Evolutionary conservation across 2,888 invertebrate species (phyloP), one percentile per base, ranked within the genome.

Genomic region (Holacanthella duospinosa): DNA sequence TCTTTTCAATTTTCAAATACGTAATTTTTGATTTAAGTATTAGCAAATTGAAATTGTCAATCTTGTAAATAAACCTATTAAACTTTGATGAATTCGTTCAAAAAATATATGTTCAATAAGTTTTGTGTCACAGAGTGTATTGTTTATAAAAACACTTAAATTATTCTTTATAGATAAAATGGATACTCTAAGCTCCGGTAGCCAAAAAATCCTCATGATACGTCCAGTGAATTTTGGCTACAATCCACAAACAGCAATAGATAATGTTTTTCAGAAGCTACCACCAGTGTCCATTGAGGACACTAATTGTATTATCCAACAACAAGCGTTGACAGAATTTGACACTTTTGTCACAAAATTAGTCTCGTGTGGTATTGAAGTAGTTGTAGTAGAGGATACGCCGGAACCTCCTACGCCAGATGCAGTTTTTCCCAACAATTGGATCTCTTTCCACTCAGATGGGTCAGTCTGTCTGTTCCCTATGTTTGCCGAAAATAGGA

Each of bases 341-440:
- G 65, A 70, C 27, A 54, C 28, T 1, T 54, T 70, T 24, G 68
- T 66, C 1, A 25, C 60, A 1, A 57, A 62, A 24, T 48, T 71
- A 12, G 25, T 21, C 6, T 29, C 43, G 1, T 58, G 59, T 16
- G 67, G 67, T 24, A 62, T 71, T 2, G 26, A 59, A 9, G 63
- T 69, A 1, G 56, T 62, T 9, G 62, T 69, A 2, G 55, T 71
- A 1, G 43, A 65, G 3, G 71, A 71, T 44, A 66, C 64, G 0
- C 12, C 36, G 6, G 61, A 62, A 16, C 69, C 70, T 2, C 29
- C 59, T 21, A 68, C 68, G 2, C 65, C 69, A 0, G 68, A 70
- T 58, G 64, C 70, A 19, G 61, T 71, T 2, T 71, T 69, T 43
- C 71, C 71, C 4, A 71, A 70, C 43, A 70, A 71, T 60, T 70